A percentile compares a stretch with the other conserved stretches of the same genome.
Conservation (phyloP, 2,797 vertebrate genomes). For the Hozukius guyotensis region DNA sequence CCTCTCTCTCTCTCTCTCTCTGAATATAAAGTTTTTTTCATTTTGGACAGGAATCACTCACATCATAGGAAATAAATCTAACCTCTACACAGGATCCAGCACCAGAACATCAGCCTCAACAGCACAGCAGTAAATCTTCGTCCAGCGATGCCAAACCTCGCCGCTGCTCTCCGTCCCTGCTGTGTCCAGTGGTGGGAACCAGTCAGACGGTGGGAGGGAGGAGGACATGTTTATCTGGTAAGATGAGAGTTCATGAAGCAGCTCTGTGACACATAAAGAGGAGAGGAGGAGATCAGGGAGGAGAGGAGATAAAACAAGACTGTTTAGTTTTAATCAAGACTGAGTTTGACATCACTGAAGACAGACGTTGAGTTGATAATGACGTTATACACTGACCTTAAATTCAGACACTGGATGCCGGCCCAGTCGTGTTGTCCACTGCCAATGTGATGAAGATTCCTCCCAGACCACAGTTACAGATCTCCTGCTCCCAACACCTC, state of each 20-base stretch:
- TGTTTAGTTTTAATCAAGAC: not conserved
- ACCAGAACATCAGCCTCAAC: not conserved
- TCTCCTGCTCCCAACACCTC: no score
- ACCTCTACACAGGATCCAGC: not conserved
- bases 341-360: not conserved
- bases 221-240: not conserved
- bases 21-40: no score
- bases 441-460: no score
- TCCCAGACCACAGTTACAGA: no score
- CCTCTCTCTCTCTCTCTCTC: no score
- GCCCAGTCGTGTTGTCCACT: not conserved
- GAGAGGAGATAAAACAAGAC: not conserved
- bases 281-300: no score
- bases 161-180: not conserved
- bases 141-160: not conserved
- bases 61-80: not conserved
- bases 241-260: no score
- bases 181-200: not conserved
- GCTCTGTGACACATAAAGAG: no score
- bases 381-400: not conserved
- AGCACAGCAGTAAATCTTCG: not conserved
- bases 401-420: not conserved
- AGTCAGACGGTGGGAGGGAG: not conserved
- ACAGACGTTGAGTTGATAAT: not conserved
- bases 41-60: not conserved